A percentile compares a stretch with the other conserved stretches of the same genome.
phyloP scores from a whole-genome alignment of 2,888 invertebrate species.

The Pristionchus entomophagus region DNA sequence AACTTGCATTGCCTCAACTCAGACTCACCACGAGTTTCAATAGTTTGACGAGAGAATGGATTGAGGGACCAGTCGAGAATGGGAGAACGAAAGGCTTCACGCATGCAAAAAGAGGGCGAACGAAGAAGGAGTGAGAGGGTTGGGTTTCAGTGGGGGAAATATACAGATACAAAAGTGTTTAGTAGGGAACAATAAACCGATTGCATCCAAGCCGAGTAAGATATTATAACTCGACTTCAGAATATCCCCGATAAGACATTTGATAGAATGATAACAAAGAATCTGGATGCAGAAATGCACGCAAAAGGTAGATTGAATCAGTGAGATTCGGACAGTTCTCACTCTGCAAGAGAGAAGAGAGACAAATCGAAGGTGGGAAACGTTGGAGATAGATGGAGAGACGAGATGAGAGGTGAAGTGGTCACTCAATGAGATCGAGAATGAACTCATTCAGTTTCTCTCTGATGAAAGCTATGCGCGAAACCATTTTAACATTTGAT shows the following conservation, averaged over 20 bases:
- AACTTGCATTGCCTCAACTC: too few species aligned
- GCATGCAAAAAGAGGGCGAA: slow-evolving; percentile 15
- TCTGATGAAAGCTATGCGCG: neutral
- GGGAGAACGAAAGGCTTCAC: slow-evolving; percentile 3
- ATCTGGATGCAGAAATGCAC: too few species aligned
- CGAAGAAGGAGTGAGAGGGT: neutral
- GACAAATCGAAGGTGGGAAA: neutral
- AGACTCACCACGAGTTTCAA: too few species aligned
- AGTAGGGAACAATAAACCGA: too few species aligned
- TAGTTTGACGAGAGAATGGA: neutral
- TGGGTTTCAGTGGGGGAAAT: neutral
- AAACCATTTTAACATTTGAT: neutral
- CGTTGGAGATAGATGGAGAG: neutral
- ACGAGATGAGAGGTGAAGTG: neutral
- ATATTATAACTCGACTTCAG: too few species aligned
- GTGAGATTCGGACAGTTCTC: neutral
- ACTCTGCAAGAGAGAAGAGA: neutral
- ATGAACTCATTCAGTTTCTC: neutral
- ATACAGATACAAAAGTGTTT: too few species aligned
- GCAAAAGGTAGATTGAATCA: too few species aligned
- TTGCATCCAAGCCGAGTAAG: too few species aligned
- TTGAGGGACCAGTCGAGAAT: neutral
- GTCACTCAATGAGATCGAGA: neutral
- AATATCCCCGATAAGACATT: too few species aligned
- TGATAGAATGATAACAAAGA: too few species aligned